Conservation (phyloP, 2,797 vertebrate genomes). For the Tragopan temminckii region DNA sequence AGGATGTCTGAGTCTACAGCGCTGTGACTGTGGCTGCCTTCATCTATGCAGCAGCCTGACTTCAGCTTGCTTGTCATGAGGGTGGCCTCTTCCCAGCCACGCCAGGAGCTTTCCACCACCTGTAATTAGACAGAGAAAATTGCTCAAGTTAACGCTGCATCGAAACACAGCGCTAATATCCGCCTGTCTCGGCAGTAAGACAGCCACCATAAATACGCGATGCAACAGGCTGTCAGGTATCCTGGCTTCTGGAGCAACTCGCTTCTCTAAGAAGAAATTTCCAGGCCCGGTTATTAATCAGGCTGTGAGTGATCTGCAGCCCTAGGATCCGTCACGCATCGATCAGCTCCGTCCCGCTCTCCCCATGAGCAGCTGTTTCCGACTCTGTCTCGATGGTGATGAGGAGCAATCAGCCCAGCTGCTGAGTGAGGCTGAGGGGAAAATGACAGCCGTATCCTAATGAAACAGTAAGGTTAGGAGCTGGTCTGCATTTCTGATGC, state of each 20-base stretch:
- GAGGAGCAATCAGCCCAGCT: slow-evolving; percentile 22
- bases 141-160: background rate
- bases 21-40: background rate
- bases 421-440: background rate
- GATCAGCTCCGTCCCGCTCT: background rate
- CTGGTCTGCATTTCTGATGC: background rate
- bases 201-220: background rate
- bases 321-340: background rate
- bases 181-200: slow-evolving; percentile 17
- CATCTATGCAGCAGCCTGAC: background rate
- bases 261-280: background rate
- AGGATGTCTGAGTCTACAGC: background rate
- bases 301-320: slow-evolving; percentile 17
- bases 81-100: background rate
- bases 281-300: slow-evolving; percentile 13
- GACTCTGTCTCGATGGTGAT: background rate
- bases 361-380: background rate
- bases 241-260: background rate
- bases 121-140: slow-evolving; percentile 39
- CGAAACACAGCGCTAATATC: background rate
- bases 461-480: background rate
- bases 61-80: background rate
- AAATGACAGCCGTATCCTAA: background rate
- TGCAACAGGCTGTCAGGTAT: slow-evolving; percentile 40
- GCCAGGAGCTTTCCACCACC: background rate